Conservation (phyloP, 2,113 vertebrate genomes). For the Melanerpes aurifrons region DNA sequence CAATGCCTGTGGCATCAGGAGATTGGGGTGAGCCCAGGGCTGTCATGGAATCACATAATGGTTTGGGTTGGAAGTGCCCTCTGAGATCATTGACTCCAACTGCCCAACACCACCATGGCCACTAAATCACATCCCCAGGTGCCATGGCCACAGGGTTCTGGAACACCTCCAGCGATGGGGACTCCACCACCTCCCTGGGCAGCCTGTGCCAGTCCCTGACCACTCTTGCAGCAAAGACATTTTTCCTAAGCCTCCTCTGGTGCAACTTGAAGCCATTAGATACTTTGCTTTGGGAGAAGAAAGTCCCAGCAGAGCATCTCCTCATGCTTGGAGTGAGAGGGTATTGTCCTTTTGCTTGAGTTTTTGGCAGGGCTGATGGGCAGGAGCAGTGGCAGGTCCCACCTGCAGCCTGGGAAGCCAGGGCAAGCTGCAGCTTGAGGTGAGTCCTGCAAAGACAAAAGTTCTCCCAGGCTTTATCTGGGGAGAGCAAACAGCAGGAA, state of each 20-base stretch:
- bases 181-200: too few relatives aligned
- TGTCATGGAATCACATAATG: too few relatives aligned
- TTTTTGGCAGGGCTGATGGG: not conserved
- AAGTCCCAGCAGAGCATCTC: not conserved
- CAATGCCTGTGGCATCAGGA: not conserved
- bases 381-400: not conserved
- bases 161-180: too few relatives aligned
- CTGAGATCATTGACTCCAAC: too few relatives aligned
- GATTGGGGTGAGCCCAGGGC: not conserved
- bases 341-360: not conserved
- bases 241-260: too few relatives aligned
- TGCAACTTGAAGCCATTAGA: too few relatives aligned
- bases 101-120: too few relatives aligned
- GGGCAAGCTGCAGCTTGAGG: not conserved
- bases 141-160: too few relatives aligned
- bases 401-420: not conserved
- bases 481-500: not conserved
- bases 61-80: too few relatives aligned
- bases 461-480: not conserved
- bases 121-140: too few relatives aligned
- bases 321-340: rapidly evolving
- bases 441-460: not conserved
- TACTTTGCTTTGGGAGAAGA: not conserved
- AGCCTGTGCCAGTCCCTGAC: too few relatives aligned
- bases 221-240: too few relatives aligned